Base-by-base conservation (phyloP, 2,113 vertebrate genomes). In the Pithys albifrons region DNA sequence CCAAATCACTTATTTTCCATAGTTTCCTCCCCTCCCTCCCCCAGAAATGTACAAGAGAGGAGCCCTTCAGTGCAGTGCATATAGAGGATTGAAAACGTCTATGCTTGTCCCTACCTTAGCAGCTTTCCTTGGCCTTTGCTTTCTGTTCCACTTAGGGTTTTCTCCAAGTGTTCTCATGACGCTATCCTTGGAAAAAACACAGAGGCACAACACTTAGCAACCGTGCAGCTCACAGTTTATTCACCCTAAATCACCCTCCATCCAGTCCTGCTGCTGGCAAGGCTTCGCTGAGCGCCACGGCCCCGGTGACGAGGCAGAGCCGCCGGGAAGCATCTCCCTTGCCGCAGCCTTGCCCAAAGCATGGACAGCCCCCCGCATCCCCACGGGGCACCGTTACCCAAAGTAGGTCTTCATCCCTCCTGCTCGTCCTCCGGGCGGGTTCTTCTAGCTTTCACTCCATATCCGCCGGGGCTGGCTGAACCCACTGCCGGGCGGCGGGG, bases 111-210 rank as follows among this genome's bases (percentile, higher is more conserved):
- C 93, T 91, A 97, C 97, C 96, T 91, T 7, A 12, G 43, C 27
- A 1, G 52, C 70, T 67, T 19, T 41, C 73, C 64, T 41, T 6
- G 76, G 94, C 59, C 61, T 58, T 59, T 24, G 90, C 18, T 85
- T 91, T 91, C 93, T 87, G 77, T 35, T 96, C 80, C 46, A 51
- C n/a, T 91, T 70, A 51, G 61, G 27, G 43, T 95, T 93, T 75
- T 75, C 73, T 54, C 95, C 85, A 45, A 93, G 94, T 5, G 23
- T 48, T 41, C n/a, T 79, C 96, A 93, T 83, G 37, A 37, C 58
- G 27, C 93, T 94, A 70, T 96, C 91, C 97, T 96, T 80, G 59
- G 92, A 89, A 87, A 82, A 89, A 35, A 37, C 7, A 62, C 15
- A 37, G 19, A 74, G 12, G 48, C 43, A 62, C 17, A 51, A 43